These are phyloP conservation scores for Tokudaia muenninki DNA, from an alignment of 2,797 vertebrate species.

Conservation along the genomic window DNA sequence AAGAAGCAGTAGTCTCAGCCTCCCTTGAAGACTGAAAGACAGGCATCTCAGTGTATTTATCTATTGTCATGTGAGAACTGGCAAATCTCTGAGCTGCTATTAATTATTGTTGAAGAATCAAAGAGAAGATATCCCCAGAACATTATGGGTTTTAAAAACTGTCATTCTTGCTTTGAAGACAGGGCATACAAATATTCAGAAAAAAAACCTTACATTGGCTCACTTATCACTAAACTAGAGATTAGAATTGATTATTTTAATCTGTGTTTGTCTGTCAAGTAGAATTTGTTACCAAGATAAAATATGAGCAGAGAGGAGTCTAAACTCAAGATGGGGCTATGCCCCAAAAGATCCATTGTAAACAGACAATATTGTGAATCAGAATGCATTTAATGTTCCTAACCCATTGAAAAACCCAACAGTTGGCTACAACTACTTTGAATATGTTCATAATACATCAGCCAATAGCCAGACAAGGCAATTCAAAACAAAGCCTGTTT, in stretches of 20 bases:
- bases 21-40: background rate
- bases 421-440: background rate
- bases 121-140: background rate
- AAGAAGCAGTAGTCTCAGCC: background rate
- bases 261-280: background rate
- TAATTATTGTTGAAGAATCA: constrained; percentile 14
- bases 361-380: background rate
- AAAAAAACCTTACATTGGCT: background rate
- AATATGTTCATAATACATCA: background rate
- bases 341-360: background rate
- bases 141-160: background rate
- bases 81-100: background rate
- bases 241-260: constrained; percentile 41
- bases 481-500: constrained; percentile 33
- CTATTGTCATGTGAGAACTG: background rate
- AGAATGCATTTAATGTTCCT: background rate
- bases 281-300: constrained; percentile 13
- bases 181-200: background rate
- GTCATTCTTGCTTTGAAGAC: constrained; percentile 19
- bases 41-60: constrained; percentile 4
- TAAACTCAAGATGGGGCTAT: background rate
- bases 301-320: background rate
- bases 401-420: background rate
- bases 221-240: background rate
- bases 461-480: background rate